Evolutionary conservation across 2,797 vertebrate species (phyloP).

Genomic region (Falco cherrug): DNA sequence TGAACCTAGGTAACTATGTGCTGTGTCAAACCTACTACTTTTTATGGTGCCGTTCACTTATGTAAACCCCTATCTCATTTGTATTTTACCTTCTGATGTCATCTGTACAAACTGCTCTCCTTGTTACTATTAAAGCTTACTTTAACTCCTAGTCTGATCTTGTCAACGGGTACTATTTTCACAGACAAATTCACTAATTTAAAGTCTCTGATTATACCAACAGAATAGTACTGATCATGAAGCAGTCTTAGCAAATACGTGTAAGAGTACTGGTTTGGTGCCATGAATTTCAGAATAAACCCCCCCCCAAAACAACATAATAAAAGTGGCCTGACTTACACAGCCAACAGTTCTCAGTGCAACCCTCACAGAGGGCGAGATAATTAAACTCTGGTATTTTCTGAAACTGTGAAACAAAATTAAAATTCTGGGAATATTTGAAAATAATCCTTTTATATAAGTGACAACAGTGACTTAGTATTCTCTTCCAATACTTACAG

Average conservation of each 20-base stretch:
- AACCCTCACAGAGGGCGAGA: not conserved
- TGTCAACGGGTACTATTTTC: not conserved
- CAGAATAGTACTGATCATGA: not conserved
- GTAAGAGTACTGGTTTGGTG: not conserved
- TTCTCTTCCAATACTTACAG: slow-evolving; percentile 79
- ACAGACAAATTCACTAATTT: not conserved
- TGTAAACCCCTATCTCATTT: not conserved
- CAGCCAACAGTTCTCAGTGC: not conserved
- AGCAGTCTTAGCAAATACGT: not conserved
- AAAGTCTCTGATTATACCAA: not conserved
- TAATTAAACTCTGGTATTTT: not conserved
- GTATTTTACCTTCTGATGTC: not conserved
- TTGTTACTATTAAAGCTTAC: not conserved
- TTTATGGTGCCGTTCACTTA: not conserved
- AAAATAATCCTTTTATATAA: not conserved
- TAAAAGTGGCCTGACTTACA: not conserved
- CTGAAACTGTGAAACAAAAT: not conserved
- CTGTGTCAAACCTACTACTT: not conserved
- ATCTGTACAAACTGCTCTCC: not conserved
- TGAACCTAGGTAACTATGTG: not conserved
- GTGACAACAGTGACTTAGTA: not conserved
- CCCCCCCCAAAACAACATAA: not conserved
- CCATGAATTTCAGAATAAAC: not conserved
- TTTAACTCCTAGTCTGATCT: not conserved
- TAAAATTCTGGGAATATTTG: not conserved